These are phyloP conservation scores for Myotis brandtii DNA, from an alignment of 2,113 vertebrate genomes.

Conservation along the genomic window DNA sequence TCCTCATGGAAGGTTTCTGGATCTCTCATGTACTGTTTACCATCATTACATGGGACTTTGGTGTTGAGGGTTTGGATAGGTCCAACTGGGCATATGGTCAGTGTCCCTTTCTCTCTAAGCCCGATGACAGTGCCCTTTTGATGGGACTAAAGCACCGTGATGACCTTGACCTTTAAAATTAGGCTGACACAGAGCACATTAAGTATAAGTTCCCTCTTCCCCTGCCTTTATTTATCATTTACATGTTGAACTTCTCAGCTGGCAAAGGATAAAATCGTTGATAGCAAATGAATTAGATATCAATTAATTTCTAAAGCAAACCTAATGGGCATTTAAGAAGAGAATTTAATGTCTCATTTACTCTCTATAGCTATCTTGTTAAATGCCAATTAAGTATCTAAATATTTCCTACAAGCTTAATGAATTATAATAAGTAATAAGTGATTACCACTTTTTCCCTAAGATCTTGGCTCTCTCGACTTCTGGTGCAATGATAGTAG, in stretches of 20 bases:
- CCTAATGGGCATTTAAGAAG: conserved; percentile 89
- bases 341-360: conserved; percentile 92
- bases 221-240: conserved; percentile 64
- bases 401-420: conserved; percentile 89
- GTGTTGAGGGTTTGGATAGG: background rate
- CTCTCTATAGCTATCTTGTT: conserved; percentile 89
- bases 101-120: background rate
- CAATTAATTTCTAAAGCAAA: conserved; percentile 90
- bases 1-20: background rate
- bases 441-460: conserved; percentile 80
- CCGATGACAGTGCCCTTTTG: background rate
- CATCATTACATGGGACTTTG: background rate
- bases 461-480: conserved; percentile 74
- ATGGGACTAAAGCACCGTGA: background rate
- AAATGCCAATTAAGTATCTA: conserved; percentile 91
- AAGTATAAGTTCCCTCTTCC: conserved; percentile 13
- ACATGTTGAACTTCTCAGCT: conserved; percentile 76
- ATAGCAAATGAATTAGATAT: conserved; percentile 86
- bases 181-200: background rate
- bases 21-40: background rate
- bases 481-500: conserved; percentile 56
- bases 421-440: conserved; percentile 89
- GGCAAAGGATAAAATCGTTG: conserved; percentile 82
- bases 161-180: conserved; percentile 30
- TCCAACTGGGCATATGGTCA: no score